Evolutionary conservation across 2,888 invertebrate genomes (phyloP), one percentile per base, ranked within the genome.

Genomic region (Auanema freiburgensis): DNA sequence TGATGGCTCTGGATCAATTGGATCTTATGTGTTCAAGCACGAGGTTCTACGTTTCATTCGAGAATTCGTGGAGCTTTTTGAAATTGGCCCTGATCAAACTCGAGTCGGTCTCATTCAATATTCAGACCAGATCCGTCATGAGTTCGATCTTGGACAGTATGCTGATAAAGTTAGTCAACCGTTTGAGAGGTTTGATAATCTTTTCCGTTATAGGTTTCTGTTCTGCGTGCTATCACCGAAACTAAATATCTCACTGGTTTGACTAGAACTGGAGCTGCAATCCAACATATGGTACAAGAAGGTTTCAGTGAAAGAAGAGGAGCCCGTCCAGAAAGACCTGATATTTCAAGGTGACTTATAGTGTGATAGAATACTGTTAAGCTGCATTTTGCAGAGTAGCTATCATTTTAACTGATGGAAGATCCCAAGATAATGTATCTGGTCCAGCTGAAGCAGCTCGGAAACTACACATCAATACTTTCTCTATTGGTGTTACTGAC

Each of bases 401-500:
- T 12, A 82, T 86, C 43, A 84, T 85, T 6, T 80, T 86, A 40
- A 85, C 85, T 0, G 85, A 85, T 66, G 85, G 85, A 6, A 68
- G 83, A 23, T 84, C 84, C 33, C 83, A 83, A 63, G 83, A 83
- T 61, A 76, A 80, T 55, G 85, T 86, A 3, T 80, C 83, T n/a
- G 67, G 67, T 24, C 81, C 83, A 42, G 83, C 85, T 2, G 75
- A 69, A 33, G 54, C 72, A n/a, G 84, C 84, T 0, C 69, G 83
- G 11, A 65, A 75, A n/a, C 58, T 73, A 3, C 79, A 52, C n/a
- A 79, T 84, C 60, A 79, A 79, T 51, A 83, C 84, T 65, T 83
- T 84, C 61, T 82, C 84, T 14, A 83, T 85, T 43, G 85, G 68
- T 42, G 83, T 85, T 2, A 84, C 84, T 1, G 79, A 80, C 56